A percentile compares a stretch with the other conserved stretches of the same genome.
Conservation (phyloP, 2,888 invertebrate genomes). For the Tetranychus piercei region DNA sequence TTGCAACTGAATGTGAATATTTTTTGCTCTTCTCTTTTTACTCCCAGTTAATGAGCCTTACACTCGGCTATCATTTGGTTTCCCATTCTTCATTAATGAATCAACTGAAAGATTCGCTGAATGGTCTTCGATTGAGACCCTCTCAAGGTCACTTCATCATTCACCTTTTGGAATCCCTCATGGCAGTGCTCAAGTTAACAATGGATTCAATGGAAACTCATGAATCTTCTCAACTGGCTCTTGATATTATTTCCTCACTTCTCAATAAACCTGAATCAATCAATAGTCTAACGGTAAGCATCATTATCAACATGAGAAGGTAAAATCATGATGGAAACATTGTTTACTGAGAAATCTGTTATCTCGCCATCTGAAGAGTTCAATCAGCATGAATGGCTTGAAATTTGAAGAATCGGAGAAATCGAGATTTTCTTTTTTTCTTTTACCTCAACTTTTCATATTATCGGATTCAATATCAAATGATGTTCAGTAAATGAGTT, state of each 20-base stretch:
- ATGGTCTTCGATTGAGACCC: neutral
- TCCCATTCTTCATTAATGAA: conserved; percentile 8
- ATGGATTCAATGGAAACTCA: neutral
- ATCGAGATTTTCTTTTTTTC: no score
- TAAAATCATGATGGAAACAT: no score
- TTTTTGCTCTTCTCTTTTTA: neutral
- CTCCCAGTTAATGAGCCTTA: conserved; percentile 6
- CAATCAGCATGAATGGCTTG: no score
- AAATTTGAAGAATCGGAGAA: no score
- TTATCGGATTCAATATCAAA: no score
- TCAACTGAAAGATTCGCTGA: conserved; percentile 7
- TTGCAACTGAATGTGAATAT: neutral
- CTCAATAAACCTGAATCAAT: conserved; percentile 9
- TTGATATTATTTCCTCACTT: conserved; percentile 10
- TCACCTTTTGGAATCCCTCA: neutral
- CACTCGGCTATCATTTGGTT: neutral
- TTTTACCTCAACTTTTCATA: no score
- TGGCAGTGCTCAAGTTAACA: neutral
- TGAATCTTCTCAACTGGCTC: neutral
- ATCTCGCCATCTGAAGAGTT: no score
- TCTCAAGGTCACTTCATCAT: conserved; percentile 4
- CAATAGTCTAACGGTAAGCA: conserved; percentile 6
- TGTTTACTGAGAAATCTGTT: no score
- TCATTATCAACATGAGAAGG: neutral
- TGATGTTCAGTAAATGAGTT: no score